phyloP scores from a whole-genome alignment of 2,797 vertebrate species.

The Gallinago stenura region DNA sequence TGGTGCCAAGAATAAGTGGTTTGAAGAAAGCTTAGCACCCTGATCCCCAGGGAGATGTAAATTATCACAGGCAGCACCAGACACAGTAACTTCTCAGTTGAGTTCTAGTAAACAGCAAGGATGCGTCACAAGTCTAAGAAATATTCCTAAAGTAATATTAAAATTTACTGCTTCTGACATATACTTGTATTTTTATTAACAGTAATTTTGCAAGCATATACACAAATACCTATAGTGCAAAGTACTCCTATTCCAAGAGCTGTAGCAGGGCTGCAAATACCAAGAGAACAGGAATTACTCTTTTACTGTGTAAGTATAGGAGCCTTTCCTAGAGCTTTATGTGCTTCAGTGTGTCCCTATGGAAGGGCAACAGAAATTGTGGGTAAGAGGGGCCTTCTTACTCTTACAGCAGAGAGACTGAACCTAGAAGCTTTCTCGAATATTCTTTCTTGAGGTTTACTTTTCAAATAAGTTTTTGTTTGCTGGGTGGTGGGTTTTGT shows the following conservation, averaged over 20 bases:
- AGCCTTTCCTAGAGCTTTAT: neutral
- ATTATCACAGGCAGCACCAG: neutral
- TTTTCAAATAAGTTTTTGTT: neutral
- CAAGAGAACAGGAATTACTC: neutral
- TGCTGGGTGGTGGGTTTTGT: neutral
- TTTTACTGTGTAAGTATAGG: neutral
- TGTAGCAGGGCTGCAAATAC: neutral
- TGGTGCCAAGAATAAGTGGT: slow-evolving; percentile 35
- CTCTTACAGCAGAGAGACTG: neutral
- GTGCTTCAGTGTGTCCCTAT: neutral
- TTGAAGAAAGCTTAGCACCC: slow-evolving; percentile 40
- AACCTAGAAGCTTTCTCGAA: neutral
- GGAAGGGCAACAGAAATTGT: neutral
- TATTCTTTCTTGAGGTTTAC: neutral
- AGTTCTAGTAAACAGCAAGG: neutral
- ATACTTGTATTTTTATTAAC: neutral
- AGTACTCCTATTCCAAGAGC: neutral
- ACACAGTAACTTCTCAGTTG: slow-evolving; percentile 1
- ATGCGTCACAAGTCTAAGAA: neutral
- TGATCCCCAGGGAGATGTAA: slow-evolving; percentile 26
- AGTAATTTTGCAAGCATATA: neutral
- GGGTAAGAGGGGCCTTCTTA: neutral
- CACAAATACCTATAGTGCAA: neutral
- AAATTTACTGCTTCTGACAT: neutral
- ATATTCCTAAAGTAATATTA: neutral